Percentiles rank a stretch among this genome's conserved stretches.
Conservation (phyloP, 37 sponge, comb jelly and placozoan genomes). For the Crambe crambe region DNA sequence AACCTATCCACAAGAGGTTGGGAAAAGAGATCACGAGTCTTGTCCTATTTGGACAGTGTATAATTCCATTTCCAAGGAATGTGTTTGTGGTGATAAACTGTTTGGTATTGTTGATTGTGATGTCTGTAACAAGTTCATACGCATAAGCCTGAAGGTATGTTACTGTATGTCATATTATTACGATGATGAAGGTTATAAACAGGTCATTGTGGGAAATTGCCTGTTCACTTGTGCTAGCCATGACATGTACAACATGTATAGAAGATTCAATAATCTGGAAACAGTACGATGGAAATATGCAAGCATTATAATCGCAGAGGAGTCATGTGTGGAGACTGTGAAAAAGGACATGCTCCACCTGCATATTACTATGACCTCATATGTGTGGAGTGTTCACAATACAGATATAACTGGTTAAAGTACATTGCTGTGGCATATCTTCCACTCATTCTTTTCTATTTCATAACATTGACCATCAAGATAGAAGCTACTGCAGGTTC, state of each 20-base stretch:
- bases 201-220: not conserved
- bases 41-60: too few relatives aligned
- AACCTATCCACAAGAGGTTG: too few relatives aligned
- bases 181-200: not conserved
- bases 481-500: not conserved
- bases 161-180: not conserved
- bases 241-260: too few relatives aligned
- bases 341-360: conserved; percentile 8
- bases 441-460: conserved; percentile 49
- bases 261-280: not conserved
- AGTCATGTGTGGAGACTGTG: conserved; percentile 38
- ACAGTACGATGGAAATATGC: not conserved
- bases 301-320: not conserved
- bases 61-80: too few relatives aligned
- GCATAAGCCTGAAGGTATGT: not conserved
- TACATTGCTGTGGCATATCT: conserved; percentile 23
- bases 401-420: conserved; percentile 1
- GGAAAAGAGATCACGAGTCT: not conserved
- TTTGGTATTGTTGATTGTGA: not conserved
- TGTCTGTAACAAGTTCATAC: not conserved
- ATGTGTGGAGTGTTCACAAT: not conserved
- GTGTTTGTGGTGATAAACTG: not conserved
- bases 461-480: conserved; percentile 41
- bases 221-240: not conserved
- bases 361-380: conserved; percentile 31